These are phyloP conservation scores for Acanthisitta chloris DNA, from an alignment of 2,113 vertebrate genomes.

Conservation along the genomic window DNA sequence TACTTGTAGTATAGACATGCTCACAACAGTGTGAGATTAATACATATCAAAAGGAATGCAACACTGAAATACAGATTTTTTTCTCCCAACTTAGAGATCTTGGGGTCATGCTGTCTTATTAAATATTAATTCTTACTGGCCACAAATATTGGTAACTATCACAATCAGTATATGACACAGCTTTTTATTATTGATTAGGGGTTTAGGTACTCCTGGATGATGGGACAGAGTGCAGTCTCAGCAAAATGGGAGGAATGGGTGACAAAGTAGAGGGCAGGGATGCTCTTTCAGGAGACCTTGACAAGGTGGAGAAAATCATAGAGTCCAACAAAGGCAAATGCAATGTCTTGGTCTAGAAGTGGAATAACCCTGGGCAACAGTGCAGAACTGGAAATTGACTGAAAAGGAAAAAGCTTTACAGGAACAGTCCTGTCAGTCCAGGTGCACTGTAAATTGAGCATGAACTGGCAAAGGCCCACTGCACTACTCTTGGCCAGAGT, in stretches of 20 bases:
- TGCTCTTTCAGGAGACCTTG: neutral
- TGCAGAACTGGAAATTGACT: neutral
- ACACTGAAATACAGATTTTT: neutral
- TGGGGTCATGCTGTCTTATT: neutral
- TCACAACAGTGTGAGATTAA: neutral
- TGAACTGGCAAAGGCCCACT: neutral
- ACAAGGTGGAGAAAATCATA: neutral
- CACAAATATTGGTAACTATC: neutral
- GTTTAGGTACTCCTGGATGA: neutral
- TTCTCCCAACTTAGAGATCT: neutral
- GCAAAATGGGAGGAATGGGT: neutral
- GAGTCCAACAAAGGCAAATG: neutral
- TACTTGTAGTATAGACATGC: neutral
- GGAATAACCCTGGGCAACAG: accelerated
- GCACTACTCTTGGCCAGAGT: neutral
- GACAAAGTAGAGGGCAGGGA: neutral
- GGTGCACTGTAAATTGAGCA: neutral
- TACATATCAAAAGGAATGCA: neutral
- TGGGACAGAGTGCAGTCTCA: neutral
- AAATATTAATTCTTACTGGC: neutral
- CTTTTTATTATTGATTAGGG: neutral
- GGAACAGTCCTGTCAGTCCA: neutral
- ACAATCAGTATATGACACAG: neutral
- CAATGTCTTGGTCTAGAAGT: neutral
- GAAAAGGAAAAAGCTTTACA: neutral